Conservation (phyloP, 2,888 invertebrate species). For the Loripinus fragilis region DNA sequence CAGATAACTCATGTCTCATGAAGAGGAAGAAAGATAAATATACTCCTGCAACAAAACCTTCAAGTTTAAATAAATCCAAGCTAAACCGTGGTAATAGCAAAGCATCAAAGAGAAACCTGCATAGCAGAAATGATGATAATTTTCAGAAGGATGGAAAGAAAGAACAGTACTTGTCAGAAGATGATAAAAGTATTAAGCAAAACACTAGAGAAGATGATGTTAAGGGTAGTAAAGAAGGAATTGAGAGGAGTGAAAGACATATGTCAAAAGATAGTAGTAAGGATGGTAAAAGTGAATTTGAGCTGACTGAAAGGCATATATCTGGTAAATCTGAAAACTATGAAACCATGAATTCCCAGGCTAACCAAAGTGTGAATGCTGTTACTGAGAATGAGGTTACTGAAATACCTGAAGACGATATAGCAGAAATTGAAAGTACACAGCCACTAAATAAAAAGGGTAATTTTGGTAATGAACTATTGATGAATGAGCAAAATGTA, state of each 20-base stretch:
- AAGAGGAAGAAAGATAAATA: neutral
- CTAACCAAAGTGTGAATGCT: neutral
- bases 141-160: neutral
- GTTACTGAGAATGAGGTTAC: neutral
- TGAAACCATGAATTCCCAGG: neutral
- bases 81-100: neutral
- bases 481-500: conserved; percentile 12
- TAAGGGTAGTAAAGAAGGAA: neutral
- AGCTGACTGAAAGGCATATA: conserved; percentile 1
- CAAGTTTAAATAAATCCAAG: neutral
- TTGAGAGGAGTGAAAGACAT: neutral
- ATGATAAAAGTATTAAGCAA: neutral
- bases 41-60: neutral
- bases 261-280: neutral
- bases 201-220: neutral
- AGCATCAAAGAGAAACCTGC: neutral
- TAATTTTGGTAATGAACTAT: neutral
- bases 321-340: neutral
- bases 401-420: neutral
- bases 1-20: conserved; percentile 32
- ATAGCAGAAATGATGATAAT: neutral
- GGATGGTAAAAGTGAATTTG: neutral
- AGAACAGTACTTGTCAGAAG: neutral
- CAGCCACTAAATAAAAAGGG: neutral
- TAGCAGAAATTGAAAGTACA: conserved; percentile 5